phyloP scores from a whole-genome alignment of 2,797 vertebrate species.

The Pampus argenteus region DNA sequence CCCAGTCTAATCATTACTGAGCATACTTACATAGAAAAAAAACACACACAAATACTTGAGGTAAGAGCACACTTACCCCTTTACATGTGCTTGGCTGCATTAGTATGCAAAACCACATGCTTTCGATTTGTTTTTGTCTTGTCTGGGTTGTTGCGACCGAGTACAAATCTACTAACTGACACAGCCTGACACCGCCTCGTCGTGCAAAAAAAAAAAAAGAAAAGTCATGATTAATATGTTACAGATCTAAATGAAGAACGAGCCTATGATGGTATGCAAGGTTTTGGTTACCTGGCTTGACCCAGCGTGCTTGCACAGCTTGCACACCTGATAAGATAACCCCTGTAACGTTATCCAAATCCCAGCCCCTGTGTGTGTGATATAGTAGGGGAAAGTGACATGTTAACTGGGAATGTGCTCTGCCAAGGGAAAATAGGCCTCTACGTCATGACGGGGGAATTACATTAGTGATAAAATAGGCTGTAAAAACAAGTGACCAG shows the following conservation, averaged over 20 bases:
- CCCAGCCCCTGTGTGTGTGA: slow-evolving; percentile 34
- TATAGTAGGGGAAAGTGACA: slow-evolving; percentile 50
- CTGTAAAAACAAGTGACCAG: slow-evolving; percentile 63
- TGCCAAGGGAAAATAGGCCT: slow-evolving; percentile 46
- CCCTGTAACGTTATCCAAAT: slow-evolving; percentile 20
- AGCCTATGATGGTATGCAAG: slow-evolving; percentile 2
- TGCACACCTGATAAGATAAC: slow-evolving; percentile 68
- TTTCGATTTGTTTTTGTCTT: slow-evolving; percentile 24
- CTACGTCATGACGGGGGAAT: slow-evolving; percentile 49
- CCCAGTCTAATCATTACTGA: not conserved
- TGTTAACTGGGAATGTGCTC: slow-evolving; percentile 64
- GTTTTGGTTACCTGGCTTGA: slow-evolving; percentile 49
- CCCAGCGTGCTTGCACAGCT: slow-evolving; percentile 44
- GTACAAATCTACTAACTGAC: slow-evolving; percentile 6
- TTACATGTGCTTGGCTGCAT: slow-evolving; percentile 24
- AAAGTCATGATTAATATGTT: slow-evolving; percentile 12
- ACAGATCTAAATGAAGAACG: slow-evolving; percentile 16
- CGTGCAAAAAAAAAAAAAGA: not conserved
- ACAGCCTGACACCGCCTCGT: not conserved
- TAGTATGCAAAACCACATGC: slow-evolving; percentile 45
- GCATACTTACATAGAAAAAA: slow-evolving; percentile 15
- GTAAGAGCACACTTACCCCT: slow-evolving; percentile 34
- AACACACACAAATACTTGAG: slow-evolving; percentile 32
- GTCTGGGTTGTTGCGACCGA: slow-evolving; percentile 27
- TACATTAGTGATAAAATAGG: slow-evolving; percentile 51